Percentiles rank a stretch among this genome's conserved stretches.
Evolutionary conservation across 2,113 vertebrate genomes (phyloP).

Genomic region (Saguinus midas): DNA sequence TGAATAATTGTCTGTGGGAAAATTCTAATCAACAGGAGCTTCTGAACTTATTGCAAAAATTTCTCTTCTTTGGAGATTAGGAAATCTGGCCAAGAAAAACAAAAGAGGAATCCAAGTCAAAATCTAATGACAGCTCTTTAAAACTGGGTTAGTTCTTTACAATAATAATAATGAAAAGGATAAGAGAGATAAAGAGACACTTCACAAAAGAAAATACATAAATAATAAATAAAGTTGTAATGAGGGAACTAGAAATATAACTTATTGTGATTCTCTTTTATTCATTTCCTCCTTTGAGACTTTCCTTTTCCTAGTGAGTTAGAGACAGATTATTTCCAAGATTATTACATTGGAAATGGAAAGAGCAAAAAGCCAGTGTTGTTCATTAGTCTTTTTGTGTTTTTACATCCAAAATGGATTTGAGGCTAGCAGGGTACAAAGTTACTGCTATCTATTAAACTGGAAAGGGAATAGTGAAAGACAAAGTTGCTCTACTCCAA

Average conservation of each 20-base stretch:
- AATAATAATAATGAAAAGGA: not conserved
- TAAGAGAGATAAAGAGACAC: not conserved
- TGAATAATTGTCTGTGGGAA: not conserved
- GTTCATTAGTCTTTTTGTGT: not conserved
- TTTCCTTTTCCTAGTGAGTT: not conserved
- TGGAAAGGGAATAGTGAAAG: not conserved
- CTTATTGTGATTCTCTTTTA: constrained; percentile 1
- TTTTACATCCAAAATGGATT: not conserved
- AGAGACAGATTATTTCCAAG: constrained; percentile 30
- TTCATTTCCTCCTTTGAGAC: not conserved
- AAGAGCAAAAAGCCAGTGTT: not conserved
- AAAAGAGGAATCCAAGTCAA: not conserved
- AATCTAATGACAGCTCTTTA: not conserved
- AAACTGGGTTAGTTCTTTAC: not conserved
- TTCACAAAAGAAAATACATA: constrained; percentile 9
- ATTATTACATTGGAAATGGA: not conserved
- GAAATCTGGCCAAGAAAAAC: not conserved
- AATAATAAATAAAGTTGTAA: constrained; percentile 14
- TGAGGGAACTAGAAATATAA: constrained; percentile 28
- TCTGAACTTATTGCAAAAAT: not conserved
- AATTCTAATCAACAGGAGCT: not conserved
- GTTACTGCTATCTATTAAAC: not conserved
- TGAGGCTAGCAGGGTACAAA: not conserved
- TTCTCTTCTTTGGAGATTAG: not conserved
- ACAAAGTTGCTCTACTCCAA: not conserved